Evolutionary conservation across 2,797 vertebrate species (phyloP), one percentile per base, ranked within the genome.

Genomic region (Sphenodon punctatus): DNA sequence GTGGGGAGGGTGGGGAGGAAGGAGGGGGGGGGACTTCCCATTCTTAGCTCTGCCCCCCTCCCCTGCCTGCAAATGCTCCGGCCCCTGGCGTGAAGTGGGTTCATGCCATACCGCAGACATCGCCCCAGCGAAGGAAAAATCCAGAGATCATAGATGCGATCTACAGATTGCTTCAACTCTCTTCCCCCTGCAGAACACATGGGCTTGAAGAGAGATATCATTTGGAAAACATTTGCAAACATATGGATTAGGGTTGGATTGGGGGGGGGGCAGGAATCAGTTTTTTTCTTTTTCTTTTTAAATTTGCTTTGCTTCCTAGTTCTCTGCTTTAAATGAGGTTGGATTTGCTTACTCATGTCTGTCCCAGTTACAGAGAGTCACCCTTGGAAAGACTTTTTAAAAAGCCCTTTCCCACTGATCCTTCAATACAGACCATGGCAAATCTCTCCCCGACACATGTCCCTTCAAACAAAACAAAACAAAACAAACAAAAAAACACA

Each of bases 191-290:
- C 67, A 20, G 86, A 89, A 82, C 93, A 94, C 93, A 92, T 85
- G 92, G 84, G 38, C 70, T 74, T 89, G 67, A 80, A 75, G 87
- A 89, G 88, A 84, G 80, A 91, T n/a, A n/a, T 94, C 93, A 94
- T 96, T 96, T 97, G 95, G 95, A 97, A 97, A 94, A 79, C 92
- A 90, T 96, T 95, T 95, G 92, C 91, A 90, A 95, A 95, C 97
- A 97, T 96, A 96, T 97, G 97, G 96, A 96, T 96, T 91, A 94
- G 94, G 94, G 97, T 97, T 96, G 92, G 95, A 91, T 92, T 93
- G 91, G 94, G 93, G 75, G n/a, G n/a, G n/a, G n/a, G n/a, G n/a
- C n/a, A n/a, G n/a, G n/a, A n/a, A n/a, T n/a, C n/a, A n/a, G n/a
- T n/a, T n/a, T n/a, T n/a, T n/a, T n/a, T n/a, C n/a, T n/a, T n/a